Percentiles rank a stretch among this genome's conserved stretches.
Conservation (phyloP, 2,113 vertebrate species). For the Megaptera novaeangliae region DNA sequence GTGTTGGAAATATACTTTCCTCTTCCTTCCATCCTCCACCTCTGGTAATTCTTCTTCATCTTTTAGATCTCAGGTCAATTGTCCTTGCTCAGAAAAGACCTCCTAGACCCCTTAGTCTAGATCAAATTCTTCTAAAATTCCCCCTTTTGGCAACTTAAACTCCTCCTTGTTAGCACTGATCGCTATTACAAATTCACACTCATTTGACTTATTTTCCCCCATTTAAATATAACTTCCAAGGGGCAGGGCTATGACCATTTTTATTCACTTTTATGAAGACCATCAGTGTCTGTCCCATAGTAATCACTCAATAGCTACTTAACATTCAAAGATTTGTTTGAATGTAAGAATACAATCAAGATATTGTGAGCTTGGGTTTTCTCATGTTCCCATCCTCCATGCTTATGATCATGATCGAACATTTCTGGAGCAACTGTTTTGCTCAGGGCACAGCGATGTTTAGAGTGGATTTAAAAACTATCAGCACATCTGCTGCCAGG, state of each 20-base stretch:
- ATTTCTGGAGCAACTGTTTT: not conserved
- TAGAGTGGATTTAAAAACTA: not conserved
- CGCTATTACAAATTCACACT: not conserved
- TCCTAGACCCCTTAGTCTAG: not conserved
- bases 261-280: not conserved
- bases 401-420: not conserved
- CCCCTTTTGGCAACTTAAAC: not conserved
- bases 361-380: not conserved
- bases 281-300: not conserved
- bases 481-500: not conserved
- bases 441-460: not conserved
- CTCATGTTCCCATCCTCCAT: not conserved
- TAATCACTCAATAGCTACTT: not conserved
- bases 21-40: not conserved
- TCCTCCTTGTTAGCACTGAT: not conserved
- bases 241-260: not conserved
- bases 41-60: not conserved
- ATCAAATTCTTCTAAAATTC: not conserved
- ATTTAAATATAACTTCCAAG: not conserved
- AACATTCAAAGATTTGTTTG: not conserved
- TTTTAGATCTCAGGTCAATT: not conserved
- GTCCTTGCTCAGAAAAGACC: not conserved
- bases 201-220: not conserved
- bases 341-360: not conserved
- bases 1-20: not conserved